Evolutionary conservation across 2,113 vertebrate species (phyloP).

Genomic region (Dicrurus megarhynchus): DNA sequence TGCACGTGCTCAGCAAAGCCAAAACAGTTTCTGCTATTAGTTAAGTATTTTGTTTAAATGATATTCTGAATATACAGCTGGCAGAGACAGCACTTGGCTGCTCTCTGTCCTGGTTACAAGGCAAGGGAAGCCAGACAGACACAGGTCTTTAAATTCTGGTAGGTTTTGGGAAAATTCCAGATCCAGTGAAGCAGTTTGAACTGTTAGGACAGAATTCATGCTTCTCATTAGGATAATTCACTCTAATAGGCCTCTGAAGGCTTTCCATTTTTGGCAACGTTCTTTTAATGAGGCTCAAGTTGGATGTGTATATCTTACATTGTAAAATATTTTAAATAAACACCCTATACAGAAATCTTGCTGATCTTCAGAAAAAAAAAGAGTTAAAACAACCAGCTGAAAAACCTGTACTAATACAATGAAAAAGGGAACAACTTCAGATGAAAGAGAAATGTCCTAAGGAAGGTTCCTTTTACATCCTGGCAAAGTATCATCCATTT

Average conservation of each 20-base stretch:
- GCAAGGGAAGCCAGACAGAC: background rate
- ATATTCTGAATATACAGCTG: background rate
- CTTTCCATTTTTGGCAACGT: slow-evolving; percentile 10
- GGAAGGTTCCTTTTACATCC: background rate
- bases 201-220: slow-evolving; percentile 35
- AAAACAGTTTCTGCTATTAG: background rate
- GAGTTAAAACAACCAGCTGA: background rate
- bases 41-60: background rate
- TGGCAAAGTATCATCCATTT: background rate
- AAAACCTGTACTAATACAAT: background rate
- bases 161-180: slow-evolving; percentile 41
- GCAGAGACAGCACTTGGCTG: background rate
- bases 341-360: background rate
- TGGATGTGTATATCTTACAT: slow-evolving; percentile 2
- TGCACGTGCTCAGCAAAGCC: background rate
- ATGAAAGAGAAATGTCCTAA: background rate
- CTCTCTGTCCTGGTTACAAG: background rate
- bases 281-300: slow-evolving; percentile 52
- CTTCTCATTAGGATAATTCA: slow-evolving; percentile 39
- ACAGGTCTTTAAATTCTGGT: background rate
- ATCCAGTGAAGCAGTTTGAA: slow-evolving; percentile 13
- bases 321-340: slow-evolving; percentile 43
- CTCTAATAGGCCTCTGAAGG: slow-evolving; percentile 45
- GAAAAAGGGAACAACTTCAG: background rate
- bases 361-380: background rate